Evolutionary conservation across 2,888 invertebrate genomes (phyloP).

Genomic region (Antitype chi): DNA sequence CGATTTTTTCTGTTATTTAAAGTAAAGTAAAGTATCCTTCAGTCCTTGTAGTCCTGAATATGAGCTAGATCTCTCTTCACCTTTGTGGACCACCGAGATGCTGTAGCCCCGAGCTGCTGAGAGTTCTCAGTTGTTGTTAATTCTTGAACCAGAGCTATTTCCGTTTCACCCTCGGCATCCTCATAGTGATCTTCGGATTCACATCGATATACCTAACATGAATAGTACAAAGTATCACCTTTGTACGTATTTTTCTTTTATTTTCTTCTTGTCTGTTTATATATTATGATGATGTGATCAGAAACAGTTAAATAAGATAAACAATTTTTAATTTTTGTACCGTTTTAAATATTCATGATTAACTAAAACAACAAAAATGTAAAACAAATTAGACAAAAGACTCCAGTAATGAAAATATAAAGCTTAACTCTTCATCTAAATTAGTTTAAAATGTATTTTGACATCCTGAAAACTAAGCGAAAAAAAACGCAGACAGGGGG

Average conservation of each 20-base stretch:
- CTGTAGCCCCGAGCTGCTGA: neutral
- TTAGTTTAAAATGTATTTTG: conserved; percentile 6
- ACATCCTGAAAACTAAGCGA: conserved; percentile 9
- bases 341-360: too few species aligned
- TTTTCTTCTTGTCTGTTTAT: neutral
- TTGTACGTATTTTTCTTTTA: neutral
- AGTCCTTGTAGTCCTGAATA: neutral
- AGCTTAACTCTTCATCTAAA: neutral
- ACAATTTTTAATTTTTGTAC: too few species aligned
- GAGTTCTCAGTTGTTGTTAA: neutral
- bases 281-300: neutral
- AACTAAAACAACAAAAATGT: neutral
- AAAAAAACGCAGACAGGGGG: too few species aligned
- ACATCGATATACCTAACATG: too few species aligned
- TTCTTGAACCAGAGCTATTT: neutral
- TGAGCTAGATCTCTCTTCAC: neutral
- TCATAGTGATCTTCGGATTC: neutral
- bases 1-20: too few species aligned
- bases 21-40: too few species aligned
- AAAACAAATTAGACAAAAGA: neutral
- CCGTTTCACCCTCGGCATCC: neutral
- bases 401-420: neutral
- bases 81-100: neutral
- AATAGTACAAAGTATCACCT: neutral
- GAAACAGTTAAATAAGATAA: too few species aligned